Evolutionary conservation across 2,888 invertebrate species (phyloP).

Genomic region (Drosophila rubida): DNA sequence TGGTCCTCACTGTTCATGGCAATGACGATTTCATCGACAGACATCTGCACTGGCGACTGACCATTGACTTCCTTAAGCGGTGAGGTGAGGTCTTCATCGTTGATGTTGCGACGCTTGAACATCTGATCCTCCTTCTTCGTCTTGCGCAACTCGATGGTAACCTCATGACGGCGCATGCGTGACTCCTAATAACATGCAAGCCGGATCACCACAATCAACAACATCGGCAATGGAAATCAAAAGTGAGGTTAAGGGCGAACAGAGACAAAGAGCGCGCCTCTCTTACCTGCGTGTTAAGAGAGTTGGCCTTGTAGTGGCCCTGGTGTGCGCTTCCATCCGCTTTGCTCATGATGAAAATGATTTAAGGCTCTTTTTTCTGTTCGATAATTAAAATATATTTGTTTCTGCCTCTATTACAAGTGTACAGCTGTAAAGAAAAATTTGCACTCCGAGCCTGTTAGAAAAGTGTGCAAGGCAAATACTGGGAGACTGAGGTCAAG

Average conservation of each 20-base stretch:
- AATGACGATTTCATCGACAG: constrained; percentile 90
- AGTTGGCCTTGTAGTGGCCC: constrained; percentile 91
- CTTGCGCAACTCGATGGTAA: constrained; percentile 95
- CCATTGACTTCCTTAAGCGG: constrained; percentile 86
- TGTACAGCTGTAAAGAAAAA: constrained; percentile 42
- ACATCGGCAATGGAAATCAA: neutral
- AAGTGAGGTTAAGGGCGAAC: constrained; percentile 55
- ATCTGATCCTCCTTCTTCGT: constrained; percentile 97
- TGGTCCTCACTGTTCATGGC: constrained; percentile 90
- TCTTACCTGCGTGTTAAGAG: constrained; percentile 89
- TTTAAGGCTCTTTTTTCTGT: neutral
- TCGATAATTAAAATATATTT: neutral
- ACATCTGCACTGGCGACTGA: constrained; percentile 85
- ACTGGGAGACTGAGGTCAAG: constrained; percentile 27
- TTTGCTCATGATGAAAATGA: constrained; percentile 65
- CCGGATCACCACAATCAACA: neutral
- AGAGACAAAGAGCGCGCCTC: constrained; percentile 62
- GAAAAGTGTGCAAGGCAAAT: constrained; percentile 14
- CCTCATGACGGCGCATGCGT: constrained; percentile 94
- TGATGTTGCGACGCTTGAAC: constrained; percentile 94
- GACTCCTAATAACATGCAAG: constrained; percentile 85
- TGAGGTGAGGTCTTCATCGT: constrained; percentile 85
- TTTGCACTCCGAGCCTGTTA: neutral
- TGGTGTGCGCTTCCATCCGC: constrained; percentile 86
- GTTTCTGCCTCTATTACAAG: constrained; percentile 45